Evolutionary conservation across 2,797 vertebrate species (phyloP).

Genomic region (Gadopsis bispinosus): DNA sequence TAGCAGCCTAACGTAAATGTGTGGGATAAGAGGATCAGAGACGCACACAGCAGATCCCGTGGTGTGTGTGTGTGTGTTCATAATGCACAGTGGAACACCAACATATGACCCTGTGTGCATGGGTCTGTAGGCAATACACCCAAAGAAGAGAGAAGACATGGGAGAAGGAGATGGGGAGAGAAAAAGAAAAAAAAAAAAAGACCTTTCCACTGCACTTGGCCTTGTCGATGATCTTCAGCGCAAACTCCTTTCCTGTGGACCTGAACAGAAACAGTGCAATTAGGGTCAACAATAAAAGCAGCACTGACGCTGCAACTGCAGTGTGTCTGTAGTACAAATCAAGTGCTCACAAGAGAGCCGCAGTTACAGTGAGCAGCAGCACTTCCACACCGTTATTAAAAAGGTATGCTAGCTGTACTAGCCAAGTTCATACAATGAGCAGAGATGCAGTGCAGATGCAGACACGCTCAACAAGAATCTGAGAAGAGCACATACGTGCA

Average conservation of each 20-base stretch:
- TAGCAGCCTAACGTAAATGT: constrained; percentile 21
- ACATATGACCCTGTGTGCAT: constrained; percentile 9
- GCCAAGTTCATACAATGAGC: constrained; percentile 12
- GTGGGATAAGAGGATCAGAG: constrained; percentile 48
- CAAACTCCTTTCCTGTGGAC: constrained; percentile 95
- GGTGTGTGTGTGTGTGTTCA: constrained; percentile 37
- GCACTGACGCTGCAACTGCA: constrained; percentile 25
- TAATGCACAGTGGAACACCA: constrained; percentile 48
- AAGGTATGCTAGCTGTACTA: neutral
- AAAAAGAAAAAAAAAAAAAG: constrained; percentile 30
- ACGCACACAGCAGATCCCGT: constrained; percentile 4
- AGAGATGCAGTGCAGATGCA: constrained; percentile 1
- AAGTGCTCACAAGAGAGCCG: constrained; percentile 36
- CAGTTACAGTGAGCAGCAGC: constrained; percentile 12
- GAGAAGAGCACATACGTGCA: neutral
- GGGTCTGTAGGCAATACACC: neutral
- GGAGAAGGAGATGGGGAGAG: neutral
- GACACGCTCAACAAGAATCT: neutral
- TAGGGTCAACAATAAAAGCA: constrained; percentile 44
- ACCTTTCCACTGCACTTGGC: constrained; percentile 98
- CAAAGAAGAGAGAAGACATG: neutral
- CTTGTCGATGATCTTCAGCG: constrained; percentile 98
- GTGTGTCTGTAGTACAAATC: constrained; percentile 35
- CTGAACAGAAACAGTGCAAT: constrained; percentile 79
- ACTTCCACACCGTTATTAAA: neutral